A percentile compares a stretch with the other conserved stretches of the same genome.
These are phyloP conservation scores for Silvanus unidentatus DNA, from an alignment of 2,888 invertebrate genomes.

Conservation along the genomic window DNA sequence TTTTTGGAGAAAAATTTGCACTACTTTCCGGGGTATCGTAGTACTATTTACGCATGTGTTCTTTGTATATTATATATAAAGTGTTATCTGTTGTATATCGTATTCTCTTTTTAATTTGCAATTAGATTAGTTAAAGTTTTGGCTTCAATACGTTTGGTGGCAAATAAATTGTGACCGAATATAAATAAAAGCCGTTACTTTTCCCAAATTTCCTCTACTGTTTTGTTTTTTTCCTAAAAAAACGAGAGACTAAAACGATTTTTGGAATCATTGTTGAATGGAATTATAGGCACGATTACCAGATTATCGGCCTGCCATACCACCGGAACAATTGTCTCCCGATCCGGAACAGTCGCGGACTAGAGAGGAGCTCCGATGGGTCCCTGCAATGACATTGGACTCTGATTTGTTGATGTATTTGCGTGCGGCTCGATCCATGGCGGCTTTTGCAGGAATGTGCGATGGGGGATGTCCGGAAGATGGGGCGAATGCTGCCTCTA, in stretches of 20 bases:
- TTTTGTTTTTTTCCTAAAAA: too few species aligned
- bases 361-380: slow-evolving; percentile 82
- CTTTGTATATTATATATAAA: too few species aligned
- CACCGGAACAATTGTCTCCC: slow-evolving; percentile 49
- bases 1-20: background rate
- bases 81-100: too few species aligned
- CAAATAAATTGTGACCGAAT: too few species aligned
- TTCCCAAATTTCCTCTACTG: too few species aligned
- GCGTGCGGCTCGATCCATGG: slow-evolving; percentile 94
- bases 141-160: too few species aligned
- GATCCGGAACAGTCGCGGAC: slow-evolving; percentile 53
- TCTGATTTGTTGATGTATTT: slow-evolving; percentile 96
- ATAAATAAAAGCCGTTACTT: too few species aligned
- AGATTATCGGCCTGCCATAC: slow-evolving; percentile 50
- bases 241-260: too few species aligned
- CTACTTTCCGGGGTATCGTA: slow-evolving; percentile 1
- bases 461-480: slow-evolving; percentile 96
- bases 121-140: too few species aligned
- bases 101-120: too few species aligned
- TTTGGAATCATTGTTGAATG: too few species aligned
- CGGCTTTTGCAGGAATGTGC: slow-evolving; percentile 97
- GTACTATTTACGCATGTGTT: background rate
- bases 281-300: slow-evolving; percentile 41
- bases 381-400: slow-evolving; percentile 88
- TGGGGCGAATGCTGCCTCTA: slow-evolving; percentile 92